These are phyloP conservation scores for Danio tinwini DNA, from an alignment of 2,797 vertebrate species.

Conservation along the genomic window DNA sequence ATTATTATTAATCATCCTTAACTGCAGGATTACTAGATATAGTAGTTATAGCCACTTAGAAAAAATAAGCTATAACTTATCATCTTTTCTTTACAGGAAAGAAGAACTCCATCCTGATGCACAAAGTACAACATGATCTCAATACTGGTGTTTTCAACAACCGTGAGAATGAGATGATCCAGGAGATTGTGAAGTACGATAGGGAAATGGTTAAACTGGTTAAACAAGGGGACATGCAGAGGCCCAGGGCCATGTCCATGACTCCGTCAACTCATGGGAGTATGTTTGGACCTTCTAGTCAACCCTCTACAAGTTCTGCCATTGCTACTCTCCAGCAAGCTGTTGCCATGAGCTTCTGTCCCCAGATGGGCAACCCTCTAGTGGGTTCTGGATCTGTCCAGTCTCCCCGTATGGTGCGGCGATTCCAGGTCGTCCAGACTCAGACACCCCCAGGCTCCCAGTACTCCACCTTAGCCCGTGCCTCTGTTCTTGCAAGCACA, in stretches of 20 bases:
- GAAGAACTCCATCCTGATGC: constrained; percentile 96
- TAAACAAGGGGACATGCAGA: constrained; percentile 89
- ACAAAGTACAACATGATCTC: constrained; percentile 97
- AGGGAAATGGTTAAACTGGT: constrained; percentile 97
- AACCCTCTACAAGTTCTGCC: constrained; percentile 86
- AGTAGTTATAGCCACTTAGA: not conserved
- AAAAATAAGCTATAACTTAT: not conserved
- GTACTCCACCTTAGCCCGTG: constrained; percentile 73
- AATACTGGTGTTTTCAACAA: constrained; percentile 98
- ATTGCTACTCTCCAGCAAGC: constrained; percentile 96
- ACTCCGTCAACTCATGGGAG: constrained; percentile 70
- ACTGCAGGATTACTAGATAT: not conserved
- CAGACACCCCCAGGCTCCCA: constrained; percentile 69
- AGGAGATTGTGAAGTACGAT: constrained; percentile 98
- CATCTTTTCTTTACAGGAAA: constrained; percentile 82
- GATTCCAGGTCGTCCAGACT: constrained; percentile 84
- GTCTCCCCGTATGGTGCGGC: constrained; percentile 87
- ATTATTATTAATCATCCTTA: not conserved
- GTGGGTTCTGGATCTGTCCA: constrained; percentile 81
- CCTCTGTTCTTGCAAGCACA: constrained; percentile 74
- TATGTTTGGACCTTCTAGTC: constrained; percentile 78
- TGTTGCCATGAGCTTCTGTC: constrained; percentile 96
- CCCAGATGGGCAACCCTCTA: constrained; percentile 86
- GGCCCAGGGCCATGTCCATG: constrained; percentile 76
- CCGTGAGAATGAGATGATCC: constrained; percentile 97